These are phyloP conservation scores for Triops cancriformis DNA, from an alignment of 1,140 invertebrate species.

Conservation along the genomic window DNA sequence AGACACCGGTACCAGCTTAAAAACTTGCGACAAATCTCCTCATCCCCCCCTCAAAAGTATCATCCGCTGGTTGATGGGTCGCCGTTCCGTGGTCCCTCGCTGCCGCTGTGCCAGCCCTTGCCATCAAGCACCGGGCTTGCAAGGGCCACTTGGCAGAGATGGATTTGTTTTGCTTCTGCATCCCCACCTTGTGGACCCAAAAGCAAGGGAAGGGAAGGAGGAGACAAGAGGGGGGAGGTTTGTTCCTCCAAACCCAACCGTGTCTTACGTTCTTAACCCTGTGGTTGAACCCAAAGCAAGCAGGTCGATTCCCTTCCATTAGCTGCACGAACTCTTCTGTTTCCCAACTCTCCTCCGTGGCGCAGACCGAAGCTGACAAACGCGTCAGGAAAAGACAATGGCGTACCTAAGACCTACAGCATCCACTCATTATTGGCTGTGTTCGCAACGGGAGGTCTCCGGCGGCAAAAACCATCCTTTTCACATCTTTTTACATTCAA, in stretches of 20 bases:
- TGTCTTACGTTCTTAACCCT: background rate
- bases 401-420: background rate
- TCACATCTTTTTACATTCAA: background rate
- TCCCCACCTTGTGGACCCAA: background rate
- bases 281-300: background rate
- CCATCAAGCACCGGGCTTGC: background rate
- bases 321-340: background rate
- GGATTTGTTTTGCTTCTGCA: conserved; percentile 9
- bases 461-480: background rate
- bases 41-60: background rate
- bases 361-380: background rate
- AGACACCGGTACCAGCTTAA: too few relatives aligned
- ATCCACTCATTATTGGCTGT: background rate
- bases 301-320: background rate
- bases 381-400: background rate
- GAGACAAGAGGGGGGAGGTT: too few relatives aligned
- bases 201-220: background rate
- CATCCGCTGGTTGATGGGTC: background rate
- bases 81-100: background rate
- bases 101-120: background rate
- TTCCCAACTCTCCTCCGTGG: background rate
- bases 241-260: background rate
- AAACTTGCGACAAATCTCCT: too few relatives aligned
- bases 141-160: background rate
- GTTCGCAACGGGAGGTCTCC: background rate